Evolutionary conservation across 2,797 vertebrate genomes (phyloP), one percentile per base, ranked within the genome.

Genomic region (Mus minutoides): DNA sequence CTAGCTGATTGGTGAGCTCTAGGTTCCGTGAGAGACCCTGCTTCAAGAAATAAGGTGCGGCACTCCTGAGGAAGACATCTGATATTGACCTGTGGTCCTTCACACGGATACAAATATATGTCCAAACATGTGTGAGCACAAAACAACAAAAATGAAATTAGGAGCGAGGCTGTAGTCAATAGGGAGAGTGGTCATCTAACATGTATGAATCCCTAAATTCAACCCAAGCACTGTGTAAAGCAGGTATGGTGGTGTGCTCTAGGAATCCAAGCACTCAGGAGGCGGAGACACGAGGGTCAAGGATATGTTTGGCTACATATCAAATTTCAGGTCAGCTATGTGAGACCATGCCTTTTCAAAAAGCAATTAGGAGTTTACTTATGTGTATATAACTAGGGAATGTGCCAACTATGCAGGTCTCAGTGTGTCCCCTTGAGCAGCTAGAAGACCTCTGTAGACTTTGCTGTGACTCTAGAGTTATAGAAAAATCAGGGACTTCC

Each of bases 391-490:
- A 37, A 67, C 31, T 21, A 52, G 22, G 17, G 16, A 16, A 11
- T 64, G 8, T 71, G 56, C 10, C 3, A 29, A 29, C 19, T 60
- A 49, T 14, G 14, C 77, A n/a, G n/a, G 21, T 54, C 29, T 94
- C 49, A 4, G 0, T 10, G 0, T 22, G 34, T 16, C 22, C 2
- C 26, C 5, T n/a, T 8, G 2, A 40, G 73, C 52, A 82, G 88
- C 90, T 71, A 1, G 43, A 54, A 64, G 58, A 54, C 21, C 54
- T 85, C 14, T 0, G 60, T 8, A 82, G 85, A 58, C 6, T 83
- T 80, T 60, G 34, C n/a, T 67, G 17, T 10, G 40, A 29, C 26
- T 56, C 49, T 62, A 12, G 6, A 37, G 77, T 34, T 40, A 13
- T 40, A 19, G 89, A 75, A 31, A 31, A 46, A 26, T 67, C 3